These are phyloP conservation scores for Cheirogaleus medius DNA, from an alignment of 2,113 vertebrate genomes.

Conservation along the genomic window DNA sequence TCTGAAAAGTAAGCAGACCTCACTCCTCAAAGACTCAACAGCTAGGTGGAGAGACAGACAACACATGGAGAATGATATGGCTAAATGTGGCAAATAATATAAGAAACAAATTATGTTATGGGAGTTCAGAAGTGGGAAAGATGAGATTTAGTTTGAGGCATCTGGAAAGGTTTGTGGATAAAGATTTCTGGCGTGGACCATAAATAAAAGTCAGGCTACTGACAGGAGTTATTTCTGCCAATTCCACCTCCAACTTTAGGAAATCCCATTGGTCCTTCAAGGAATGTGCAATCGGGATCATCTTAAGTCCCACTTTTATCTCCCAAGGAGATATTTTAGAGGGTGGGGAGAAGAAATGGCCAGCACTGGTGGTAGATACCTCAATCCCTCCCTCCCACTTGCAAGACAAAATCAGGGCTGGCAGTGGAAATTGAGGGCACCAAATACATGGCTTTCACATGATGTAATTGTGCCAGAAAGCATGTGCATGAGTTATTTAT, in stretches of 20 bases:
- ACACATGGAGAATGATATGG: background rate
- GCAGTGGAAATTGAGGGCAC: background rate
- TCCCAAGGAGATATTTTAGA: slow-evolving; percentile 1
- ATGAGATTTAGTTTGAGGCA: background rate
- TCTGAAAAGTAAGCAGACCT: background rate
- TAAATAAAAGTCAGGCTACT: slow-evolving; percentile 11
- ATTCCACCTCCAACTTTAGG: background rate
- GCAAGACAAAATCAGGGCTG: background rate
- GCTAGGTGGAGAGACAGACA: background rate
- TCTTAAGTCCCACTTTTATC: background rate
- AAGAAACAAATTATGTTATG: background rate
- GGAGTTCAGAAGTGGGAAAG: background rate
- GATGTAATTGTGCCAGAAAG: background rate
- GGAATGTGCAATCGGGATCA: background rate
- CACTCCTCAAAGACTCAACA: background rate
- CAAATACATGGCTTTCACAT: background rate
- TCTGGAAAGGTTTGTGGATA: slow-evolving; percentile 17
- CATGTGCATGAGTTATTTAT: background rate
- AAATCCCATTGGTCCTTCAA: background rate
- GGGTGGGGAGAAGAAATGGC: background rate
- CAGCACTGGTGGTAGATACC: background rate
- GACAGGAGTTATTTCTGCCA: slow-evolving; percentile 9
- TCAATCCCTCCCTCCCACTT: background rate
- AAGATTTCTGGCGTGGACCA: background rate
- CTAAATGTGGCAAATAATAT: background rate